Conservation (phyloP, 1,140 invertebrate genomes). For the Sogatella furcifera region DNA sequence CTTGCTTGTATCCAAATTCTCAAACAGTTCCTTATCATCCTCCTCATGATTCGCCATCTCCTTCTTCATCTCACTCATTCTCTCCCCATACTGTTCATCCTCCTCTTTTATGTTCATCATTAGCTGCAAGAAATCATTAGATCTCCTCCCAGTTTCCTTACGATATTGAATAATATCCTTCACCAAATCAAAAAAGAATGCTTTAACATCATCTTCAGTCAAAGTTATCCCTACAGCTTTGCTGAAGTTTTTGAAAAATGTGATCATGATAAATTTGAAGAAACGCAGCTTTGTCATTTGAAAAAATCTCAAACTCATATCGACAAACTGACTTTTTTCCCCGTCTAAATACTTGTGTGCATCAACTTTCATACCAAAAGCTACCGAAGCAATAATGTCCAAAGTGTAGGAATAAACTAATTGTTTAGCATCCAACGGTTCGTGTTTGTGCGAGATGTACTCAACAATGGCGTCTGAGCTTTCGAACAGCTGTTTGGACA, state of each 20-base stretch:
- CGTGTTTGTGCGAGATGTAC: constrained; percentile 16
- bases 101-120: constrained; percentile 16
- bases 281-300: neutral
- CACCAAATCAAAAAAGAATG: constrained; percentile 23
- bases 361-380: constrained; percentile 26
- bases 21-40: too few relatives aligned
- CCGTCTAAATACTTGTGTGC: constrained; percentile 1
- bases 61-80: too few relatives aligned
- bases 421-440: constrained; percentile 17
- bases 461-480: constrained; percentile 22
- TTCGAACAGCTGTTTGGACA: constrained; percentile 34
- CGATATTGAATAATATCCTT: constrained; percentile 26
- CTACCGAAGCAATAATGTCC: constrained; percentile 23
- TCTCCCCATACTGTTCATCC: neutral
- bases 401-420: constrained; percentile 15
- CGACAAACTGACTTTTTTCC: neutral
- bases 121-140: constrained; percentile 31
- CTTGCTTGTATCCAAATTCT: too few relatives aligned
- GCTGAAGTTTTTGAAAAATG: neutral
- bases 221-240: constrained; percentile 4
- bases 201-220: constrained; percentile 16
- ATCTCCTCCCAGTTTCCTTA: constrained; percentile 20
- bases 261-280: neutral
- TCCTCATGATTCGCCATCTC: too few relatives aligned
- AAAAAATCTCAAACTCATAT: neutral